Evolutionary conservation across 2,888 invertebrate species (phyloP).

Genomic region (Drosophila diplacantha): DNA sequence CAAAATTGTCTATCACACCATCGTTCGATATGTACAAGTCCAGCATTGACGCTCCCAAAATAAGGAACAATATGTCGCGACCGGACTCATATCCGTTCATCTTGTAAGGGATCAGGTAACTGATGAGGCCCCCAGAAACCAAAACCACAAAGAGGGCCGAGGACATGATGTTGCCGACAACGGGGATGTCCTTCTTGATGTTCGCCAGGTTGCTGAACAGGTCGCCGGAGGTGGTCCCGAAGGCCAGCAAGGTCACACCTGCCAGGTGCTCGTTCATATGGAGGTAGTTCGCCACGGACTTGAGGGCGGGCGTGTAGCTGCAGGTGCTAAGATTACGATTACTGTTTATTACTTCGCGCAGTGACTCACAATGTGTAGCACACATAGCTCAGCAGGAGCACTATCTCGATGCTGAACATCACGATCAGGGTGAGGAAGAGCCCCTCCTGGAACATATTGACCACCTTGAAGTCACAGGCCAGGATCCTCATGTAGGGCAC

Average conservation of each 20-base stretch:
- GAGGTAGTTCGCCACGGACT: conserved; percentile 28
- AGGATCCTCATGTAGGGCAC: conserved; percentile 42
- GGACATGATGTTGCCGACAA: conserved; percentile 27
- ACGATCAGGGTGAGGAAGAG: conserved; percentile 18
- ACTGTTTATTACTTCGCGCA: neutral
- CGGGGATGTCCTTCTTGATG: neutral
- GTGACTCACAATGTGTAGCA: conserved; percentile 27
- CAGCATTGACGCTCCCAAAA: conserved; percentile 20
- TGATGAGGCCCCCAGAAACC: conserved; percentile 38
- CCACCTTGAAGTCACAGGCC: conserved; percentile 27
- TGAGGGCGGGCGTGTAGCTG: conserved; percentile 36
- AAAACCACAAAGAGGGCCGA: conserved; percentile 33
- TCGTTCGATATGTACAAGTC: conserved; percentile 2
- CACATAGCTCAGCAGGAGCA: conserved; percentile 28
- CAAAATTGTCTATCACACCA: accelerated
- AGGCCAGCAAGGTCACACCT: conserved; percentile 38
- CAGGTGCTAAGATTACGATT: neutral
- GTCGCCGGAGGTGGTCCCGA: conserved; percentile 44
- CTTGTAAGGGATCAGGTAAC: conserved; percentile 39
- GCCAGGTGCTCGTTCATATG: conserved; percentile 46
- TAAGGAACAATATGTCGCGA: conserved; percentile 39
- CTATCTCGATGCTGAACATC: conserved; percentile 8
- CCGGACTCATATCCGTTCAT: conserved; percentile 29
- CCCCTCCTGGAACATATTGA: conserved; percentile 32
- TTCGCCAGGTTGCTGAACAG: conserved; percentile 19